A percentile compares a stretch with the other conserved stretches of the same genome.
Evolutionary conservation across 2,113 vertebrate species (phyloP).

Genomic region (Hippocampus zosterae): DNA sequence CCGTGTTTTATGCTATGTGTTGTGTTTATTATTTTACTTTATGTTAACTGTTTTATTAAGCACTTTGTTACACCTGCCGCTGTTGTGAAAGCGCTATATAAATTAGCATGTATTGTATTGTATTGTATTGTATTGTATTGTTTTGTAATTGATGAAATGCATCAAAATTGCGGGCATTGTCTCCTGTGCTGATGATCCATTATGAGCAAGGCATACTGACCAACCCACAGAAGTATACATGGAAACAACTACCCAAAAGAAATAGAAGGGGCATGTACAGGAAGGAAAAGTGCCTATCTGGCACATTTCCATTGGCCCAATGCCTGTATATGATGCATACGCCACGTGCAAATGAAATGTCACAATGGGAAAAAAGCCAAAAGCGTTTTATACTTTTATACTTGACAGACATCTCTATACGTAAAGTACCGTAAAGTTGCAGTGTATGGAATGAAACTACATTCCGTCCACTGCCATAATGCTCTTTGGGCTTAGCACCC

Average conservation of each 20-base stretch:
- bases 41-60: no score
- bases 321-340: constrained; percentile 2
- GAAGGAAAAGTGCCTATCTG: constrained; percentile 3
- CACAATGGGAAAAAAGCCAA: constrained; percentile 9
- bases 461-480: background rate
- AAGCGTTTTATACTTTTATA: background rate
- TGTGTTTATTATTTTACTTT: no score
- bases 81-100: no score
- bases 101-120: no score
- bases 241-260: background rate
- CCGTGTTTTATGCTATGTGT: no score
- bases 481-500: background rate
- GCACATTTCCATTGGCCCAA: background rate
- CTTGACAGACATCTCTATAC: background rate
- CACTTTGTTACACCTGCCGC: no score
- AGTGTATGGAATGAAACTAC: background rate
- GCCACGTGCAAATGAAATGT: background rate
- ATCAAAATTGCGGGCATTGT: background rate
- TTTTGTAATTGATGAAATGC: constrained; percentile 6
- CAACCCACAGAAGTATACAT: background rate
- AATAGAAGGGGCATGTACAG: background rate
- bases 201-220: background rate
- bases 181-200: background rate
- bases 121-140: no score
- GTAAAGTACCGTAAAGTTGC: background rate